phyloP scores from a whole-genome alignment of 2,888 invertebrate species.

The Mechanitis messenoides region DNA sequence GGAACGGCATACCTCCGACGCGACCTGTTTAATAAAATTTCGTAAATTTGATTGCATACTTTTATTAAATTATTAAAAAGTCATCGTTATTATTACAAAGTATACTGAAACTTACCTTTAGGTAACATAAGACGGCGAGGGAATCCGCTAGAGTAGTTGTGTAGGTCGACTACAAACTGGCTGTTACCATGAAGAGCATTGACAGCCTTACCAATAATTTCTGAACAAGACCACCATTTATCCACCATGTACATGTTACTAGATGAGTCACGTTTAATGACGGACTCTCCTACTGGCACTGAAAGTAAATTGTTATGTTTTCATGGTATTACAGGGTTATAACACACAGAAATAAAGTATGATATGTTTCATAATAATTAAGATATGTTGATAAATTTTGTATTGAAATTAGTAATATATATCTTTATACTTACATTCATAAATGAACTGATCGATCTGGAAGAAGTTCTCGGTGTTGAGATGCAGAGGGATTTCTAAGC shows the following conservation, averaged over 20 bases:
- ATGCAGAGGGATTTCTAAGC: constrained; percentile 69
- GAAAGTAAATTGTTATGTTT: constrained; percentile 15
- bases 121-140: constrained; percentile 80
- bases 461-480: constrained; percentile 76
- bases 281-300: constrained; percentile 65
- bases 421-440: constrained; percentile 76
- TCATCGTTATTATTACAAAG: background rate
- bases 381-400: too few species aligned
- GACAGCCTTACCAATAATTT: constrained; percentile 65
- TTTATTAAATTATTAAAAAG: background rate
- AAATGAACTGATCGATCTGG: constrained; percentile 74
- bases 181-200: constrained; percentile 64
- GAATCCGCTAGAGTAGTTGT: constrained; percentile 74
- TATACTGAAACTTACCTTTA: constrained; percentile 64
- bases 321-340: too few species aligned
- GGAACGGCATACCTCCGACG: constrained; percentile 76
- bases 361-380: too few species aligned
- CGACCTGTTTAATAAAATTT: constrained; percentile 40
- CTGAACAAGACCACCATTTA: constrained; percentile 66
- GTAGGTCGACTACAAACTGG: constrained; percentile 62
- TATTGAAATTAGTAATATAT: constrained; percentile 36
- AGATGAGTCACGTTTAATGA: constrained; percentile 74
- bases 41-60: background rate
- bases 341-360: too few species aligned
- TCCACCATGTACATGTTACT: constrained; percentile 76